These are phyloP conservation scores for Drosophila recens DNA, from an alignment of 2,888 invertebrate species.

Conservation along the genomic window DNA sequence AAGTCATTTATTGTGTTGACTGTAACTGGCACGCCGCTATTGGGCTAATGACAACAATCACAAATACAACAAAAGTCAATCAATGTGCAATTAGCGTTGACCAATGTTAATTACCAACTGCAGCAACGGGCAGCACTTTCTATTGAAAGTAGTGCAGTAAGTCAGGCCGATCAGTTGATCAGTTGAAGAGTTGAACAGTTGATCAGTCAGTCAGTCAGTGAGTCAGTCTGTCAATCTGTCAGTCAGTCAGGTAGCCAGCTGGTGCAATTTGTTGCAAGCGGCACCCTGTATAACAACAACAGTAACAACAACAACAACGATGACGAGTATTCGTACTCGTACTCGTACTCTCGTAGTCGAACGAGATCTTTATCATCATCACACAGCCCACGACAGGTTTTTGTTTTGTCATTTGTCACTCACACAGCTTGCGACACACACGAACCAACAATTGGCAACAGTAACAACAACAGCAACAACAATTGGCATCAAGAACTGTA, in stretches of 20 bases:
- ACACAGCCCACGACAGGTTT: conserved; percentile 84
- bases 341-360: conserved; percentile 4
- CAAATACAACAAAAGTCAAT: conserved; percentile 71
- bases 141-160: conserved; percentile 75
- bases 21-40: conserved; percentile 49
- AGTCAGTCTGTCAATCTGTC: conserved; percentile 7
- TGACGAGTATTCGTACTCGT: conserved; percentile 3
- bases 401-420: conserved; percentile 85
- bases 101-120: conserved; percentile 67
- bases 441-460: conserved; percentile 49
- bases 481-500: conserved; percentile 71
- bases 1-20: conserved; percentile 39
- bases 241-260: conserved; percentile 33
- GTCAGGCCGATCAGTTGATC: conserved; percentile 43
- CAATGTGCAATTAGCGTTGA: conserved; percentile 73
- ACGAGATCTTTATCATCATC: conserved; percentile 76
- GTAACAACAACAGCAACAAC: conserved; percentile 39
- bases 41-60: conserved; percentile 65
- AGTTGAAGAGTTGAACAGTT: not conserved
- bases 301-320: conserved; percentile 25
- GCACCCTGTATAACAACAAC: conserved; percentile 71
- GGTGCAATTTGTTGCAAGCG: conserved; percentile 76
- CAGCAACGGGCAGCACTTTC: conserved; percentile 55
- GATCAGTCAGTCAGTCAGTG: conserved; percentile 1
- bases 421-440: conserved; percentile 82